A percentile compares a stretch with the other conserved stretches of the same genome.
Evolutionary conservation across 2,797 vertebrate species (phyloP).

Genomic region (Chiroxiphia lanceolata): DNA sequence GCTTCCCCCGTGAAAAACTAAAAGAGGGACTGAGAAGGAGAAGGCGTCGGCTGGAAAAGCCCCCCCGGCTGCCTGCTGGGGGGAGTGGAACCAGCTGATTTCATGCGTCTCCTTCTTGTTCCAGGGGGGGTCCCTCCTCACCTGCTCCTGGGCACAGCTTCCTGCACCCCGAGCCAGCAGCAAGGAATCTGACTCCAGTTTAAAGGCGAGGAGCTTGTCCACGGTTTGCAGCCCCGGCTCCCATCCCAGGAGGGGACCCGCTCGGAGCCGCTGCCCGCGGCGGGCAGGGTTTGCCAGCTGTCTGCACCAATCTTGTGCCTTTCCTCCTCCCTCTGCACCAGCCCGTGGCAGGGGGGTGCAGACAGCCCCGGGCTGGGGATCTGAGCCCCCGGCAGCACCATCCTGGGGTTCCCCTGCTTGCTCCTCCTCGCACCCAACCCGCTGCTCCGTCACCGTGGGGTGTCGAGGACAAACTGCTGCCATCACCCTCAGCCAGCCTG

Average conservation of each 20-base stretch:
- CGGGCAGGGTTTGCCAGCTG: slow-evolving; percentile 29
- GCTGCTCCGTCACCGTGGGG: fast-evolving
- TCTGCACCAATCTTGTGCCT: background rate
- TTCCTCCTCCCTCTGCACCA: background rate
- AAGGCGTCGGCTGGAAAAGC: background rate
- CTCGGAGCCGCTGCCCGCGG: background rate
- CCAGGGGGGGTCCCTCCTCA: slow-evolving; percentile 53
- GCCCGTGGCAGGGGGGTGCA: background rate
- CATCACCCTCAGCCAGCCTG: background rate
- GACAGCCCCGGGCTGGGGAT: fast-evolving
- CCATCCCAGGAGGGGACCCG: background rate
- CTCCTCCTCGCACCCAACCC: background rate
- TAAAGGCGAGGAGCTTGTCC: slow-evolving; percentile 6
- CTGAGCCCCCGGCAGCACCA: background rate
- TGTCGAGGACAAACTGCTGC: background rate
- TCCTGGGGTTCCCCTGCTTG: background rate
- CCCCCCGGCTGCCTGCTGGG: slow-evolving; percentile 34
- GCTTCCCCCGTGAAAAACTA: background rate
- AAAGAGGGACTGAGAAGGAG: background rate
- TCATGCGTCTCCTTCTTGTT: slow-evolving; percentile 52
- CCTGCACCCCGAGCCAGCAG: slow-evolving; percentile 37
- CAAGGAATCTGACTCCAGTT: slow-evolving; percentile 34
- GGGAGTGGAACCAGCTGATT: slow-evolving; percentile 60
- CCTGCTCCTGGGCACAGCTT: slow-evolving; percentile 36
- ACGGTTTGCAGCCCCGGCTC: background rate